phyloP scores from a whole-genome alignment of 2,888 invertebrate species.

The Agriopis marginaria region DNA sequence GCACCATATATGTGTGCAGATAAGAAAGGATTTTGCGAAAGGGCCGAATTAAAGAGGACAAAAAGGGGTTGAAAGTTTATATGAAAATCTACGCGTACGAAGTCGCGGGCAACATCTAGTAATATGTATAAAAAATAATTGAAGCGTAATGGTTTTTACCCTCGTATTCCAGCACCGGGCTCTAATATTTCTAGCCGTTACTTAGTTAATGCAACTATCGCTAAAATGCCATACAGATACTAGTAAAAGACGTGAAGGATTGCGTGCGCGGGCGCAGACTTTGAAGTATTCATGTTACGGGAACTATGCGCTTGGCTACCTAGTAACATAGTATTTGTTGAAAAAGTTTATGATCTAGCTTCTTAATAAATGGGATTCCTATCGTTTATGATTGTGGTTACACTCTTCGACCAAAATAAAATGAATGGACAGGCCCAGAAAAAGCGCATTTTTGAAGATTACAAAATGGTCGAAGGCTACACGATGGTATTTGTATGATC shows the following conservation, averaged over 20 bases:
- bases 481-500: background rate
- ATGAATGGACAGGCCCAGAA: no score
- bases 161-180: background rate
- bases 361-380: constrained; percentile 12
- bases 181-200: constrained; percentile 34
- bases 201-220: constrained; percentile 39
- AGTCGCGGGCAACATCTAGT: no score
- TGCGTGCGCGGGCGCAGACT: constrained; percentile 26
- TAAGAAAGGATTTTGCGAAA: no score
- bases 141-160: background rate
- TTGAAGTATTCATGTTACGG: constrained; percentile 18
- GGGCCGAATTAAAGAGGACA: no score
- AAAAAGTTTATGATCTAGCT: constrained; percentile 10
- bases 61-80: no score
- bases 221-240: constrained; percentile 25
- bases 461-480: no score
- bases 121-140: no score
- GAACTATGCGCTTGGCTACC: constrained; percentile 11
- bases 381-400: background rate
- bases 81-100: no score
- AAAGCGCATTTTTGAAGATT: no score
- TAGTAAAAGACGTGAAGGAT: constrained; percentile 25
- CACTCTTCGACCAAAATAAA: no score
- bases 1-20: no score
- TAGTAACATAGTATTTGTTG: constrained; percentile 10